Conservation (phyloP, 2,888 invertebrate species). For the Clistopyga incitator region DNA sequence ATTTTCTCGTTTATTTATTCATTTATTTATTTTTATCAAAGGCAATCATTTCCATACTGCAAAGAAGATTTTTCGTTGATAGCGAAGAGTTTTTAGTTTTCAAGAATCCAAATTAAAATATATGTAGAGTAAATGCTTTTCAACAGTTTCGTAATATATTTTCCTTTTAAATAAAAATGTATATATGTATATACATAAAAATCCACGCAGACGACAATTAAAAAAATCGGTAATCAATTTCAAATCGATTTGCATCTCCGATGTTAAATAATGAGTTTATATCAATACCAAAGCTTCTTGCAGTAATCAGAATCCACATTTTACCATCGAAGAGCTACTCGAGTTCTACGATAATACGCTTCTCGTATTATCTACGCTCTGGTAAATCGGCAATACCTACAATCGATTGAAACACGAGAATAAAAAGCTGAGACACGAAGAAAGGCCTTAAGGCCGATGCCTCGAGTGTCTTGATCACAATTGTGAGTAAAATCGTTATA, state of each 20-base stretch:
- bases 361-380: slow-evolving; percentile 19
- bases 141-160: too few relatives aligned
- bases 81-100: not conserved
- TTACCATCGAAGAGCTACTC: slow-evolving; percentile 14
- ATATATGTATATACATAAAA: too few relatives aligned
- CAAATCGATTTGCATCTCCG: not conserved
- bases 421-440: not conserved
- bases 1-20: not conserved
- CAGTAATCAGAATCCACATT: not conserved
- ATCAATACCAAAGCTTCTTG: not conserved
- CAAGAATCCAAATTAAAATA: too few relatives aligned
- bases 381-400: not conserved
- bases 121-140: too few relatives aligned
- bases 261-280: not conserved
- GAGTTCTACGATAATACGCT: slow-evolving; percentile 10
- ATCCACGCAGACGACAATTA: not conserved
- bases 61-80: not conserved
- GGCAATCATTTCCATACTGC: not conserved
- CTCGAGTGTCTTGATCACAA: not conserved
- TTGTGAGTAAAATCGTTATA: not conserved
- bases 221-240: not conserved
- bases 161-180: not conserved
- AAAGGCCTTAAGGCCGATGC: slow-evolving; percentile 11
- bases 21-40: not conserved
- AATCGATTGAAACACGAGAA: not conserved